Conservation (phyloP, 2,888 invertebrate species). For the Acanthacorydalis orientalis region DNA sequence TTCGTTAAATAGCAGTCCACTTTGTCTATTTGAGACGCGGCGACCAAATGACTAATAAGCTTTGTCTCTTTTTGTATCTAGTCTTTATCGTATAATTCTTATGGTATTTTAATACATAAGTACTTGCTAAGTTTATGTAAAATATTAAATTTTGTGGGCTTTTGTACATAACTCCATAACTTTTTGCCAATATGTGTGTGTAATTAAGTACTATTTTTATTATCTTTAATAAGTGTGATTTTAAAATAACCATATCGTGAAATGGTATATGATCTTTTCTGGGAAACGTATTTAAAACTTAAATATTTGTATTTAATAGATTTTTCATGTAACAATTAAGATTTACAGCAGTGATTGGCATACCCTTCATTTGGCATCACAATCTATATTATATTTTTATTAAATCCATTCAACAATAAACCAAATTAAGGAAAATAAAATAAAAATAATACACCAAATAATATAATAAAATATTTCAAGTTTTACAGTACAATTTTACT, state of each 20-base stretch:
- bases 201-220: neutral
- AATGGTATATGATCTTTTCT: slow-evolving; percentile 2
- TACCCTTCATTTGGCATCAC: too few relatives aligned
- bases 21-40: neutral
- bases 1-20: neutral
- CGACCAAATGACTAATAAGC: neutral
- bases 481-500: too few relatives aligned
- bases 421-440: too few relatives aligned
- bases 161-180: neutral
- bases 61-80: neutral
- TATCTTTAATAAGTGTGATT: slow-evolving; percentile 4
- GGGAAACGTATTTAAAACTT: too few relatives aligned
- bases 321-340: too few relatives aligned
- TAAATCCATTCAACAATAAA: too few relatives aligned
- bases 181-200: neutral
- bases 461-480: too few relatives aligned
- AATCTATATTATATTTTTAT: too few relatives aligned
- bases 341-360: too few relatives aligned
- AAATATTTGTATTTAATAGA: too few relatives aligned
- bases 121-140: neutral
- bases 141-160: neutral
- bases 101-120: neutral
- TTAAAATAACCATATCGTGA: slow-evolving; percentile 5
- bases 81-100: neutral
- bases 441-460: too few relatives aligned